Conservation (phyloP, 2,113 vertebrate genomes). For the Lates calcarifer region DNA sequence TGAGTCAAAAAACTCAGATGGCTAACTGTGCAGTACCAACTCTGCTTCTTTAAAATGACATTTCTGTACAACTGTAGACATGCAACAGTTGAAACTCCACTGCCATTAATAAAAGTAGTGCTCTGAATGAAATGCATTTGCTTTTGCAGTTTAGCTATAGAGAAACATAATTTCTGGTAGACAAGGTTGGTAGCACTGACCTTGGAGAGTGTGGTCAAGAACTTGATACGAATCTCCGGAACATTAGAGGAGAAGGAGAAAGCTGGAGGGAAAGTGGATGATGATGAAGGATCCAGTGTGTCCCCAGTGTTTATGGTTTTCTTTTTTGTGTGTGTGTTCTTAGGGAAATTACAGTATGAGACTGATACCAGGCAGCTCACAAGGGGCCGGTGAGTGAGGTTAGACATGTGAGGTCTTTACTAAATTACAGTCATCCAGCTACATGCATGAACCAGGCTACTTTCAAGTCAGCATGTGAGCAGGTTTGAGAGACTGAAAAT, state of each 20-base stretch:
- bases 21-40: constrained; percentile 19
- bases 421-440: constrained; percentile 7
- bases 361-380: constrained; percentile 23
- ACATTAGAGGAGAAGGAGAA: constrained; percentile 12
- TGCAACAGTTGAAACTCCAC: no score
- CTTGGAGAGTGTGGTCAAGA: constrained; percentile 61
- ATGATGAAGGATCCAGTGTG: constrained; percentile 65
- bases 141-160: background rate
- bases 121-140: background rate
- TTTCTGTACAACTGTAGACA: no score
- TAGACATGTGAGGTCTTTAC: constrained; percentile 21
- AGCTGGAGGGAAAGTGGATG: constrained; percentile 54
- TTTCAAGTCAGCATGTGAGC: background rate
- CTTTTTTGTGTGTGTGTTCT: constrained; percentile 9
- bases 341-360: background rate
- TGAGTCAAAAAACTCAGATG: background rate
- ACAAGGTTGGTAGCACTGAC: constrained; percentile 36
- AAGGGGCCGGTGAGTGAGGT: constrained; percentile 16
- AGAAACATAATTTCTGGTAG: no score
- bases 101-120: no score
- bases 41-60: background rate
- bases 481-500: background rate
- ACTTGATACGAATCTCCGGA: constrained; percentile 18
- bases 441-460: background rate
- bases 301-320: constrained; percentile 5